Base-by-base conservation (phyloP, 2,797 vertebrate species). In the Heteromormyrus szaboi region DNA sequence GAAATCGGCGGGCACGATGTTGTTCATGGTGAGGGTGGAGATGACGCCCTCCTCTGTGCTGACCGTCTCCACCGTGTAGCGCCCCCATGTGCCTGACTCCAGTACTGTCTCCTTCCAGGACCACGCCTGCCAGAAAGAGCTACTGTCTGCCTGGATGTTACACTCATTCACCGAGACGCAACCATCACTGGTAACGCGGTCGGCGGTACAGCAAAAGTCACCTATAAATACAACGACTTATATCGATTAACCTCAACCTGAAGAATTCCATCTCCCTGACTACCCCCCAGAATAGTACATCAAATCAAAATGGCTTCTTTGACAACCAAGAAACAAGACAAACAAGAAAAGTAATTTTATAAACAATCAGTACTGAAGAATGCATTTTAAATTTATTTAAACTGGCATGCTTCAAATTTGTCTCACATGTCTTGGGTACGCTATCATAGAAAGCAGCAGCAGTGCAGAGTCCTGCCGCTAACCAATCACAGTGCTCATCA, bases 41-140 rank as follows among this genome's bases (percentile, higher is more conserved):
- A 99, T 97, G 1, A 99, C 99, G 0, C 99, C 99, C 86, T 99
- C 99, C 0, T 99, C 99, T 0, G 98, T 98, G 95, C 97, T 99
- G 88, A 99, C 98, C 0, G 98, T 99, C 95, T 99, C 99, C 86
- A 99, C 99, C 0, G 99, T 99, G 94, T 99, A 99, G 90, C 99
- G 97, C 17, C 98, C 99, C 0, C 98, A 99, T 0, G 98, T 99
- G 8, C 99, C 99, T 0, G 98, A 99, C 93, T 99, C 99, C 91
- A 99, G 92, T 19, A 99, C 98, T 0, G 99, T 99, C 93, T 99
- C 99, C 93, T 99, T 99, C 99, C 99, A 99, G 2, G 98, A 99
- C 99, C 98, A 99, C 89, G 99, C 99, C 99, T 99, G 92, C 72
- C 14, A 86, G 7, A 53, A 41, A 62, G 41, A 59, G 14, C 44